Percentiles rank a stretch among this genome's conserved stretches.
Evolutionary conservation across 2,888 invertebrate genomes (phyloP).

Genomic region (Lottia gigantea): DNA sequence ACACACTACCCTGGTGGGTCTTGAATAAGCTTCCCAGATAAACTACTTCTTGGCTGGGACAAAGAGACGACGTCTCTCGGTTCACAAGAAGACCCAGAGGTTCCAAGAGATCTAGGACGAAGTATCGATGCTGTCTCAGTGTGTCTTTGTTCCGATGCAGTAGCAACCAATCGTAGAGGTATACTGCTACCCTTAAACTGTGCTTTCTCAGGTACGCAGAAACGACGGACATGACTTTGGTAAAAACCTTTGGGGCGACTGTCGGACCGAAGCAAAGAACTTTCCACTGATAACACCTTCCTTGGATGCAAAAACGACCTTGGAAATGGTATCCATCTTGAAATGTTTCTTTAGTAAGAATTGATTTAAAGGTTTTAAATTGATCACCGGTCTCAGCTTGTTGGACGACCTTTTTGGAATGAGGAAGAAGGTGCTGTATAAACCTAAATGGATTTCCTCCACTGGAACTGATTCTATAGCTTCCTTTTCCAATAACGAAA

Average conservation of each 20-base stretch:
- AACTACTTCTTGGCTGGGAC: constrained; percentile 22
- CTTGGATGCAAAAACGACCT: constrained; percentile 29
- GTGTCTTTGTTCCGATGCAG: constrained; percentile 22
- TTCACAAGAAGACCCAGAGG: constrained; percentile 32
- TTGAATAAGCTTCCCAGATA: constrained; percentile 23
- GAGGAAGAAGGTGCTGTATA: constrained; percentile 35
- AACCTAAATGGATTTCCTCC: constrained; percentile 22
- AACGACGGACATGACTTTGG: constrained; percentile 29
- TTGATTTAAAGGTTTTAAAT: constrained; percentile 32
- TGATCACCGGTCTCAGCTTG: constrained; percentile 17
- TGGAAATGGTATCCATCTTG: constrained; percentile 31
- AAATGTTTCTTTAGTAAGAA: constrained; percentile 33
- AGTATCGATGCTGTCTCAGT: constrained; percentile 20
- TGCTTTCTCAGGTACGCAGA: constrained; percentile 26
- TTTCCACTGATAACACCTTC: constrained; percentile 22
- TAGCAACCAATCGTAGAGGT: constrained; percentile 30
- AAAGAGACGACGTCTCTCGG: constrained; percentile 26
- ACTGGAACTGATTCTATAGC: constrained; percentile 27
- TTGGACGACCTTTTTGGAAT: constrained; percentile 21
- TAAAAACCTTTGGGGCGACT: constrained; percentile 30
- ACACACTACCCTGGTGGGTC: constrained; percentile 23
- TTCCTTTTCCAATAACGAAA: constrained; percentile 21
- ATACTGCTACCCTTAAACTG: constrained; percentile 25
- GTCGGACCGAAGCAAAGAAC: constrained; percentile 30
- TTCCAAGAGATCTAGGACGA: constrained; percentile 20